Percentiles rank a stretch among this genome's conserved stretches.
These are phyloP conservation scores for Selenia dentaria DNA, from an alignment of 2,888 invertebrate genomes.

Conservation along the genomic window DNA sequence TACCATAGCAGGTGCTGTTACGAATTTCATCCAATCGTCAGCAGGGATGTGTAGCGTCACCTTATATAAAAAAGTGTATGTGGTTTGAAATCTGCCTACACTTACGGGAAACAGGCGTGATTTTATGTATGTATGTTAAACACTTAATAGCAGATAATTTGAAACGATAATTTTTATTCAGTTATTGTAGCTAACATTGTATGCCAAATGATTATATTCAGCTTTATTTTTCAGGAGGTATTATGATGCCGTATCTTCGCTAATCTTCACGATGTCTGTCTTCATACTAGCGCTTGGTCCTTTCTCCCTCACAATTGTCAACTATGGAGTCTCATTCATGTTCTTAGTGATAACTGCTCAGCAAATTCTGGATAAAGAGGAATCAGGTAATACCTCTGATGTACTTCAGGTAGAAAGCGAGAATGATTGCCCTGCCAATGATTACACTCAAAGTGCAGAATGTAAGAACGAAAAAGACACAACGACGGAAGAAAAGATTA, in stretches of 20 bases:
- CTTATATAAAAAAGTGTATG: too few relatives aligned
- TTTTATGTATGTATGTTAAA: too few relatives aligned
- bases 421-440: too few relatives aligned
- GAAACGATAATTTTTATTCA: too few relatives aligned
- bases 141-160: too few relatives aligned
- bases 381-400: background rate
- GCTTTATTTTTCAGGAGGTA: conserved; percentile 79
- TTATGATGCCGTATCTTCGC: conserved; percentile 67
- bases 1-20: too few relatives aligned
- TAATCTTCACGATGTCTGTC: conserved; percentile 82
- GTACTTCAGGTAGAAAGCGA: background rate
- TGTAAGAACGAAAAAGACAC: conserved; percentile 10
- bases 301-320: conserved; percentile 84
- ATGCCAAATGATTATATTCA: too few relatives aligned
- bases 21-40: too few relatives aligned
- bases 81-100: too few relatives aligned
- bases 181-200: too few relatives aligned
- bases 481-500: conserved; percentile 19
- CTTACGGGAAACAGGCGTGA: too few relatives aligned
- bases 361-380: conserved; percentile 72
- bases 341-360: conserved; percentile 84
- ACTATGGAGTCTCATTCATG: conserved; percentile 82
- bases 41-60: too few relatives aligned
- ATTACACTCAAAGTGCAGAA: conserved; percentile 8
- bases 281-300: conserved; percentile 85